Conservation (phyloP, 2,797 vertebrate species). For the Lateolabrax maculatus region DNA sequence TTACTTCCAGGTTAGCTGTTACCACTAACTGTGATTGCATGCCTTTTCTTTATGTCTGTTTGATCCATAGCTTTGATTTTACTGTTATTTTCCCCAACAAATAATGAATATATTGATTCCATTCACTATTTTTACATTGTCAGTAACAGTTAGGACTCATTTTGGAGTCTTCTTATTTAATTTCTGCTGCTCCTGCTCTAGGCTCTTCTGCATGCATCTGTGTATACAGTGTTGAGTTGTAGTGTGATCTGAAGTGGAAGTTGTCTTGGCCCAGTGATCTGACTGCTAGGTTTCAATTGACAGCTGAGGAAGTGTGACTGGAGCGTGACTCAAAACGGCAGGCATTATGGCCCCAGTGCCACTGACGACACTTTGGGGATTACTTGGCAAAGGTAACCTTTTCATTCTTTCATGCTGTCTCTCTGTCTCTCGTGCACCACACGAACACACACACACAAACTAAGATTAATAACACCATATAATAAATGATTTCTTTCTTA, state of each 20-base stretch:
- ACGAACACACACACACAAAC: constrained; percentile 23
- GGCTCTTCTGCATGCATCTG: constrained; percentile 74
- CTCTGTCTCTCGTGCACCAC: constrained; percentile 59
- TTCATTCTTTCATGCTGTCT: constrained; percentile 95
- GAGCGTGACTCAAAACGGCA: constrained; percentile 99
- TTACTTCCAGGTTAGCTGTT: constrained; percentile 83
- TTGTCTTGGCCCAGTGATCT: constrained; percentile 98
- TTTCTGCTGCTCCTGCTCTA: constrained; percentile 52
- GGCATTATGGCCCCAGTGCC: constrained; percentile 99
- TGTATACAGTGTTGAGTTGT: constrained; percentile 77
- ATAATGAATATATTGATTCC: constrained; percentile 48
- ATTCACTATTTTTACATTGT: constrained; percentile 29
- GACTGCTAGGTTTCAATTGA: constrained; percentile 99
- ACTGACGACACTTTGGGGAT: constrained; percentile 99
- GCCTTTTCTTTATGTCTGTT: constrained; percentile 68
- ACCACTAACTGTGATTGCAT: constrained; percentile 83
- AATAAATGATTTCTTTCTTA: constrained; percentile 36
- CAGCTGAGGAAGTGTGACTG: constrained; percentile 99
- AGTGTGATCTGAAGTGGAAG: constrained; percentile 87
- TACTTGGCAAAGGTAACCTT: constrained; percentile 99
- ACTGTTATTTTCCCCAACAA: constrained; percentile 37
- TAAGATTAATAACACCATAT: constrained; percentile 26
- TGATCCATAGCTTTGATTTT: constrained; percentile 55
- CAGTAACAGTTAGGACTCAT: constrained; percentile 38
- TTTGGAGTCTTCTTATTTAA: constrained; percentile 16